phyloP scores from a whole-genome alignment of 2,797 vertebrate species.

The Scolopax bukidnonensis region DNA sequence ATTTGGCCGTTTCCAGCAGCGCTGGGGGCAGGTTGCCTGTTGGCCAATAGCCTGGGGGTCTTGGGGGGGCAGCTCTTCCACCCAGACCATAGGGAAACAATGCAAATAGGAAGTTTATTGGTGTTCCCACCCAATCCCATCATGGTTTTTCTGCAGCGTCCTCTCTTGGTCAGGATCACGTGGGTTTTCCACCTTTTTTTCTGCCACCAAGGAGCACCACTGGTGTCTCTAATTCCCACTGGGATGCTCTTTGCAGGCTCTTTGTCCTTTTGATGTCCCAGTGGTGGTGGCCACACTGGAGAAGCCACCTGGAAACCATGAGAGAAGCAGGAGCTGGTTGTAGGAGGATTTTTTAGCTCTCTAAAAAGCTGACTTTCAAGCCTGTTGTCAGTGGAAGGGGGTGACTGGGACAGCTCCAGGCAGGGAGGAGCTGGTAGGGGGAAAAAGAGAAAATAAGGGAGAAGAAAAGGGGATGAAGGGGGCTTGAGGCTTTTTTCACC shows the following conservation, averaged over 20 bases:
- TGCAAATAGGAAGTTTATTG: neutral
- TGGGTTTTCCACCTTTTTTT: neutral
- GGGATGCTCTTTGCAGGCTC: accelerated
- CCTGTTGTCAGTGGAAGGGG: neutral
- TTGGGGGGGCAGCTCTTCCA: neutral
- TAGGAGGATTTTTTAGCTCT: neutral
- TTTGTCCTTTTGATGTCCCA: accelerated
- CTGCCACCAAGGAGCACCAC: neutral
- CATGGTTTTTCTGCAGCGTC: accelerated
- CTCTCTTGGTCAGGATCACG: neutral
- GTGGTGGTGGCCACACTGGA: accelerated
- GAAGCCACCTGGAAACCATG: neutral
- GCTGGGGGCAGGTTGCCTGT: neutral
- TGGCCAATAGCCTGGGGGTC: neutral
- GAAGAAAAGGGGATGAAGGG: neutral
- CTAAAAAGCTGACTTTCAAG: neutral
- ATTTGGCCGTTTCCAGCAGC: neutral
- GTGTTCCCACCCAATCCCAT: neutral
- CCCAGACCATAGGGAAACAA: accelerated
- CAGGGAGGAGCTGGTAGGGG: neutral
- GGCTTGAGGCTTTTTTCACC: neutral
- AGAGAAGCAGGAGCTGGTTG: neutral
- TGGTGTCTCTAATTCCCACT: neutral
- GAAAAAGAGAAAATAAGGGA: neutral
- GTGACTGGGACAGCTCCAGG: neutral